phyloP scores from a whole-genome alignment of 2,888 invertebrate species.

The Scrobipalpa atriplicella region DNA sequence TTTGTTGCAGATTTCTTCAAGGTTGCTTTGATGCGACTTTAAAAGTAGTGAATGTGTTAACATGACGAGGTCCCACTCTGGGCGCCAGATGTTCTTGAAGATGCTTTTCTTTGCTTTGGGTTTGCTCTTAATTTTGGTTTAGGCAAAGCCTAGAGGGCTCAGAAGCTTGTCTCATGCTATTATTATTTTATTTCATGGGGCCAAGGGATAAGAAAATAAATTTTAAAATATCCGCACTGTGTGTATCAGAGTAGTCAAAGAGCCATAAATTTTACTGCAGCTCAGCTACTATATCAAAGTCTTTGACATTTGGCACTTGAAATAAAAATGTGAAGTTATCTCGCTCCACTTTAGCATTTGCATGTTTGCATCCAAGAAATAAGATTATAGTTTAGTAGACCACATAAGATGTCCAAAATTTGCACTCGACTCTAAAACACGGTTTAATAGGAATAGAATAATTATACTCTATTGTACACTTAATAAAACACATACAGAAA shows the following conservation, averaged over 20 bases:
- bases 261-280: not conserved
- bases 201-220: not conserved
- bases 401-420: no score
- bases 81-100: not conserved
- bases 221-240: not conserved
- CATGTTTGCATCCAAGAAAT: not conserved
- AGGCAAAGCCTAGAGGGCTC: no score
- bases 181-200: no score
- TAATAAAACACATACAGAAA: no score
- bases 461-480: no score
- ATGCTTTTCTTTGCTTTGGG: not conserved
- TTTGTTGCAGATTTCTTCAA: conserved; percentile 18
- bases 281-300: conserved; percentile 4
- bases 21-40: conserved; percentile 11
- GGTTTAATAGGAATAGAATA: no score
- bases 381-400: not conserved
- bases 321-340: not conserved
- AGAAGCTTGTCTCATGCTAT: no score
- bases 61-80: conserved; percentile 8
- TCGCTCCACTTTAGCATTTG: not conserved
- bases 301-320: conserved; percentile 4
- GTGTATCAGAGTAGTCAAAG: not conserved
- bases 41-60: conserved; percentile 6
- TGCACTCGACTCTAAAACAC: no score
- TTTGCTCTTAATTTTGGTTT: no score